These are phyloP conservation scores for Zosterops hypoxanthus DNA, from an alignment of 2,113 vertebrate species.

Conservation along the genomic window DNA sequence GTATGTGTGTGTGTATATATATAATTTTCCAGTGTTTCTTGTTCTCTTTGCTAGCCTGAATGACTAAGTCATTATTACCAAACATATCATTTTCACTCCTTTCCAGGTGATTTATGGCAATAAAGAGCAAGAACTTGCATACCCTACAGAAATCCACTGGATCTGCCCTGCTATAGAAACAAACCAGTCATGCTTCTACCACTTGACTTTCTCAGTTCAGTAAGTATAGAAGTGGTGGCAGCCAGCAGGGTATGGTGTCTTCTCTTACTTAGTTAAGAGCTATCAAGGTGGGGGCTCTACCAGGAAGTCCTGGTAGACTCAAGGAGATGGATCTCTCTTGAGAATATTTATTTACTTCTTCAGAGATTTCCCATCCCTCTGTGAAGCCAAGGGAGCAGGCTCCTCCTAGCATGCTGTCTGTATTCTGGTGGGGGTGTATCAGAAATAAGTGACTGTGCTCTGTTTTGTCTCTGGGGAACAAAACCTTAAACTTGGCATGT, in stretches of 20 bases:
- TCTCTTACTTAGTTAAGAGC: not conserved
- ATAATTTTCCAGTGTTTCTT: not conserved
- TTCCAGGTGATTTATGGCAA: not conserved
- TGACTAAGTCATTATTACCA: not conserved
- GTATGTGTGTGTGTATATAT: rapidly evolving
- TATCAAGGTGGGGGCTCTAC: not conserved
- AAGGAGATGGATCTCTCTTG: not conserved
- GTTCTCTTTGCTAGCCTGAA: not conserved
- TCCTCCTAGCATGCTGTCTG: rapidly evolving
- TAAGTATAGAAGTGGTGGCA: not conserved
- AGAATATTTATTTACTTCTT: not conserved
- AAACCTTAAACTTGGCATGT: not conserved
- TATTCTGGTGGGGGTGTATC: not conserved
- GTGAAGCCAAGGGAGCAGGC: not conserved
- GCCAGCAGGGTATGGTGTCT: not conserved
- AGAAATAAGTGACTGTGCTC: not conserved
- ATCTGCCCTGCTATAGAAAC: not conserved
- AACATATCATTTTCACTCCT: not conserved
- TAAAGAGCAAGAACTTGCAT: not conserved
- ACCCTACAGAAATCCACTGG: not conserved
- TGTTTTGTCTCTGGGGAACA: not conserved
- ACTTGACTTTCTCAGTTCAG: not conserved
- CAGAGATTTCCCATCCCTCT: not conserved
- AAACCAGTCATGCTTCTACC: not conserved
- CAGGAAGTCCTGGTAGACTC: not conserved